Evolutionary conservation across 2,888 invertebrate genomes (phyloP).

Genomic region (Acanthosepion pharaonis): DNA sequence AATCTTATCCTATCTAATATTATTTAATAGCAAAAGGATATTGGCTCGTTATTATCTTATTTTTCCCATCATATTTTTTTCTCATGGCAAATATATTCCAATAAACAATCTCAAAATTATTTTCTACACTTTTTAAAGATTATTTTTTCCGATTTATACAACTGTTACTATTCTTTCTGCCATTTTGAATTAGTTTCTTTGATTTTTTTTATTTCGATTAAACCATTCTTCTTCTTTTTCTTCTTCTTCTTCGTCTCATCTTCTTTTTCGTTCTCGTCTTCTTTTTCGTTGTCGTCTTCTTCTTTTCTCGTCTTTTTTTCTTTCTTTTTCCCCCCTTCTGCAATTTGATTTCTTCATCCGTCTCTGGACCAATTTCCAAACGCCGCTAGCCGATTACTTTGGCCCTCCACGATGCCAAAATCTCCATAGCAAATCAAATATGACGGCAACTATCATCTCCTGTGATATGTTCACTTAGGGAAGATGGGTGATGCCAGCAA

Average conservation of each 20-base stretch:
- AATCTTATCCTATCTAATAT: too few species aligned
- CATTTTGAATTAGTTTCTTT: too few species aligned
- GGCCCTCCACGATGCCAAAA: neutral
- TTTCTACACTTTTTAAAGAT: too few species aligned
- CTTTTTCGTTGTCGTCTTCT: neutral
- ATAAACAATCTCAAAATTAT: neutral
- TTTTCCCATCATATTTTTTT: neutral
- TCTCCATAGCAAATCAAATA: slow-evolving; percentile 33
- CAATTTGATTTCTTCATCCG: neutral
- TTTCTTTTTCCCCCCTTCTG: neutral
- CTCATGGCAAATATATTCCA: neutral
- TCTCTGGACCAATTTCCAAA: neutral
- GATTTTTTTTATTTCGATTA: too few species aligned
- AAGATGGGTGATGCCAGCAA: neutral
- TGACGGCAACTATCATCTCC: neutral
- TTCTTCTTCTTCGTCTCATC: too few species aligned
- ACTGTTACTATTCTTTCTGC: too few species aligned
- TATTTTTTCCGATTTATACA: too few species aligned
- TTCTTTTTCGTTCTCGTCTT: neutral
- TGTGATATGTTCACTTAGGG: slow-evolving; percentile 18
- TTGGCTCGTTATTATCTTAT: neutral
- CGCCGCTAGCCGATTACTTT: neutral
- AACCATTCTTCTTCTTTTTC: too few species aligned
- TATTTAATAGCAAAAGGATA: neutral
- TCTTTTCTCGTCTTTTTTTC: neutral